A percentile compares a stretch with the other conserved stretches of the same genome.
phyloP scores from a whole-genome alignment of 2,888 invertebrate species.

The Lepidocyrtinus sp. region DNA sequence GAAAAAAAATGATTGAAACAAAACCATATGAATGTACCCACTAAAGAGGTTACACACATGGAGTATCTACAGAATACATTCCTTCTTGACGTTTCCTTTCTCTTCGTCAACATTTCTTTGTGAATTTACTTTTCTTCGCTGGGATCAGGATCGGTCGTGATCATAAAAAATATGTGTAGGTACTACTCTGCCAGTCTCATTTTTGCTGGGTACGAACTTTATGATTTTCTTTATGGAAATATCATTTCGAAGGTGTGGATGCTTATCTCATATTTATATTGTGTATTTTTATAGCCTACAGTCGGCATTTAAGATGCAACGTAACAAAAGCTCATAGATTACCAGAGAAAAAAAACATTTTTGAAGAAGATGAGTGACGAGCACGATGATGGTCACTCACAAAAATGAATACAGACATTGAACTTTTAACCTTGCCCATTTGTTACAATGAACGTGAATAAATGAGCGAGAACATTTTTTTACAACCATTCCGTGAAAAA shows the following conservation, averaged over 20 bases:
- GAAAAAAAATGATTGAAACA: constrained; percentile 23
- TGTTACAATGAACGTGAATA: constrained; percentile 55
- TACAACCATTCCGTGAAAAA: neutral
- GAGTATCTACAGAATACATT: neutral
- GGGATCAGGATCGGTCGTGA: constrained; percentile 1
- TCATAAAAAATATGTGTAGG: neutral
- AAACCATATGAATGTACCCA: constrained; percentile 28
- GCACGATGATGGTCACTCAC: constrained; percentile 47
- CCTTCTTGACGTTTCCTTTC: constrained; percentile 49
- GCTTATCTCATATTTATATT: constrained; percentile 9
- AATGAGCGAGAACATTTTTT: constrained; percentile 52
- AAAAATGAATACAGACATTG: constrained; percentile 52
- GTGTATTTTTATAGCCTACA: no score
- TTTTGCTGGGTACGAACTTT: neutral
- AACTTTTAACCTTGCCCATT: constrained; percentile 59
- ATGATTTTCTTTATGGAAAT: constrained; percentile 12
- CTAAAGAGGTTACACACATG: no score
- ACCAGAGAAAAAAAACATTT: neutral
- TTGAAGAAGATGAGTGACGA: constrained; percentile 15
- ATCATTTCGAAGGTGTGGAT: constrained; percentile 15
- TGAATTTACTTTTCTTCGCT: no score
- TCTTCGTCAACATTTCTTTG: constrained; percentile 19
- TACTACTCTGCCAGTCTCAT: neutral
- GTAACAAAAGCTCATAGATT: neutral
- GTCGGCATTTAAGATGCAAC: neutral